Evolutionary conservation across 2,888 invertebrate species (phyloP), one percentile per base, ranked within the genome.

Genomic region (Amblyjoppa fuscipennis): DNA sequence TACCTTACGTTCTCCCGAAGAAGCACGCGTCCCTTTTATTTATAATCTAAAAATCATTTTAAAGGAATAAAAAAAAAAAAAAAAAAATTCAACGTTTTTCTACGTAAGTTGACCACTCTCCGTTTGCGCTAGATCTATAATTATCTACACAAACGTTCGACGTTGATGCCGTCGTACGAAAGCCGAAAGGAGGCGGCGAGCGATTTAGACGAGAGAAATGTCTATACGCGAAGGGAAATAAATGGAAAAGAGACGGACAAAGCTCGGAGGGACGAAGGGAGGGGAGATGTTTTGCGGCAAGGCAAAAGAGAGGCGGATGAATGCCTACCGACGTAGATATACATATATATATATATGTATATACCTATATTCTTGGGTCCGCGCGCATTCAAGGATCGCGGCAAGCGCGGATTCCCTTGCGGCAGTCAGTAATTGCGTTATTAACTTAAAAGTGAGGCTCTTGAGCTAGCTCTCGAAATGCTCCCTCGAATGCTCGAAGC

Each of bases 401-500:
- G 85, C 86, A 64, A 86, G 84, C 87, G 83, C 85, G 81, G 83
- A 80, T 74, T 51, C 82, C 87, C 83, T 81, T 83, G 87, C 84
- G 87, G 84, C 87, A 82, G 74, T 87, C 88, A 77, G 87, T 89
- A 89, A 88, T 89, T 87, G 85, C 89, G 85, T 87, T 88, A 88
- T 90, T 90, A 88, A 87, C 87, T 89, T 87, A 88, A 87, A 87
- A 88, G 88, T 87, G 84, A 87, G 86, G 87, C 71, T 87, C 83
- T 84, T 85, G 83, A 71, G 81, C 69, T 79, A 81, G 69, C 81
- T 83, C 84, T 84, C 70, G 69, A 81, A 81, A 77, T 71, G 59
- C 71, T n/a, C 41, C 20, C 59, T 66, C 64, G 68, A 77, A 34
- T 66, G 79, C 85, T 68, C 81, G 84, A 82, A 79, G 81, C 71